Conservation (phyloP, 2,113 vertebrate species). For the Ochotona curzoniae region DNA sequence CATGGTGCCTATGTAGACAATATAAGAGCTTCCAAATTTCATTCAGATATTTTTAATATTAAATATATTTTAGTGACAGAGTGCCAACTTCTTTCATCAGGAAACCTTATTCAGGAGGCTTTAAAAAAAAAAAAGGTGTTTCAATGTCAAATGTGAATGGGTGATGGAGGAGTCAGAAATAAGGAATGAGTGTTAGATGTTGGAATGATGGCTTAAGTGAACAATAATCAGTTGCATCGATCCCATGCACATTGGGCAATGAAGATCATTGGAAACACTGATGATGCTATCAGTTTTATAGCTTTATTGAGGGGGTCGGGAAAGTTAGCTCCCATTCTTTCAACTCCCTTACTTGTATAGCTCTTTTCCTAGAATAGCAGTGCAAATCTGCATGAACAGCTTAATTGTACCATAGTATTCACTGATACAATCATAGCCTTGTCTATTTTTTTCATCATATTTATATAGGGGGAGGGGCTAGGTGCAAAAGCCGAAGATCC, state of each 20-base stretch:
- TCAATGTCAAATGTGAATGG: conserved; percentile 81
- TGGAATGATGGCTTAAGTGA: conserved; percentile 20
- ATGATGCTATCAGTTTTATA: conserved; percentile 67
- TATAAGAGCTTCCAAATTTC: conserved; percentile 85
- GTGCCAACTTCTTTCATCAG: conserved; percentile 81
- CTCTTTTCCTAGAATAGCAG: conserved; percentile 76
- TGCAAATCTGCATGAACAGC: conserved; percentile 62
- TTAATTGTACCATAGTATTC: conserved; percentile 63
- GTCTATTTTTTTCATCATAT: conserved; percentile 74
- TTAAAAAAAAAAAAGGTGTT: conserved; percentile 38
- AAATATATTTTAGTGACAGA: conserved; percentile 80
- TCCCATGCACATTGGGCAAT: not conserved
- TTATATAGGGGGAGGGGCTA: conserved; percentile 38
- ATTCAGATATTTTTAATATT: conserved; percentile 83
- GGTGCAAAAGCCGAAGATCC: not conserved
- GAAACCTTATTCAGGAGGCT: conserved; percentile 70
- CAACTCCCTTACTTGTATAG: conserved; percentile 45
- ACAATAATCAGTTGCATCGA: conserved; percentile 42
- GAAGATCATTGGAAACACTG: conserved; percentile 64
- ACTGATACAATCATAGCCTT: conserved; percentile 73
- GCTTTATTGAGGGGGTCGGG: conserved; percentile 74
- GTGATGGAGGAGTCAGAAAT: not conserved
- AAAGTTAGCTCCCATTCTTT: conserved; percentile 72
- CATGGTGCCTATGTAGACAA: conserved; percentile 82
- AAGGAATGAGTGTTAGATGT: not conserved